Percentiles rank a stretch among this genome's conserved stretches.
Conservation (phyloP, 2,888 invertebrate species). For the Ceraclea dissimilis region DNA sequence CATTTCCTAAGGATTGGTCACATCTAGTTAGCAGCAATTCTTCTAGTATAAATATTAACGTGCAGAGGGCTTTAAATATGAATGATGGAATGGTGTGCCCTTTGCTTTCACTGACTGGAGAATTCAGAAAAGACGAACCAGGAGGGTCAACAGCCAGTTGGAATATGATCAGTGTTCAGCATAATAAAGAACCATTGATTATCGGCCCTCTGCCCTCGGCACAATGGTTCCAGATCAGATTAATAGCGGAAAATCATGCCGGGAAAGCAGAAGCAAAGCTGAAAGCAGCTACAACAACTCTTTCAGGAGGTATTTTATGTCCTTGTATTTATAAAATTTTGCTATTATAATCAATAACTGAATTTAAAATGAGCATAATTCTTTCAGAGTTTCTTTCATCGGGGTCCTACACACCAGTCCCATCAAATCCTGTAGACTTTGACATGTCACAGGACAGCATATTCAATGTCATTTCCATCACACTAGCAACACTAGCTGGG, state of each 20-base stretch:
- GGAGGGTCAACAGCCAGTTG: slow-evolving; percentile 31
- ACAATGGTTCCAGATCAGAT: slow-evolving; percentile 64
- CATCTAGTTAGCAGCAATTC: slow-evolving; percentile 44
- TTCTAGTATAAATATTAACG: slow-evolving; percentile 41
- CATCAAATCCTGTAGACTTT: slow-evolving; percentile 20
- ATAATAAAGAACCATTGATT: slow-evolving; percentile 14
- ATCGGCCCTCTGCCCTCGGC: slow-evolving; percentile 60
- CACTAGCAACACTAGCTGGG: slow-evolving; percentile 27
- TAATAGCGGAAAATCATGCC: slow-evolving; percentile 68
- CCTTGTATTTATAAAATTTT: too few species aligned
- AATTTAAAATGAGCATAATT: too few species aligned
- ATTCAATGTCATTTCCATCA: slow-evolving; percentile 30
- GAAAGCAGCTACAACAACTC: slow-evolving; percentile 67
- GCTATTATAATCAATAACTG: too few species aligned
- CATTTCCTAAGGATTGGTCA: slow-evolving; percentile 29
- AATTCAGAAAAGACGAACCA: slow-evolving; percentile 39
- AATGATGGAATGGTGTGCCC: slow-evolving; percentile 36
- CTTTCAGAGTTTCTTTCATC: slow-evolving; percentile 31
- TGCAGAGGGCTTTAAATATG: slow-evolving; percentile 33
- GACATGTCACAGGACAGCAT: slow-evolving; percentile 28
- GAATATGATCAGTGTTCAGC: slow-evolving; percentile 34
- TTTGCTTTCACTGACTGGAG: slow-evolving; percentile 40
- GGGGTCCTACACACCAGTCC: slow-evolving; percentile 30
- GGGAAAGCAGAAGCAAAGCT: slow-evolving; percentile 58
- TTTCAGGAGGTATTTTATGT: slow-evolving; percentile 54